Evolutionary conservation across 2,888 invertebrate species (phyloP), one percentile per base, ranked within the genome.

Genomic region (Volucella inanis): DNA sequence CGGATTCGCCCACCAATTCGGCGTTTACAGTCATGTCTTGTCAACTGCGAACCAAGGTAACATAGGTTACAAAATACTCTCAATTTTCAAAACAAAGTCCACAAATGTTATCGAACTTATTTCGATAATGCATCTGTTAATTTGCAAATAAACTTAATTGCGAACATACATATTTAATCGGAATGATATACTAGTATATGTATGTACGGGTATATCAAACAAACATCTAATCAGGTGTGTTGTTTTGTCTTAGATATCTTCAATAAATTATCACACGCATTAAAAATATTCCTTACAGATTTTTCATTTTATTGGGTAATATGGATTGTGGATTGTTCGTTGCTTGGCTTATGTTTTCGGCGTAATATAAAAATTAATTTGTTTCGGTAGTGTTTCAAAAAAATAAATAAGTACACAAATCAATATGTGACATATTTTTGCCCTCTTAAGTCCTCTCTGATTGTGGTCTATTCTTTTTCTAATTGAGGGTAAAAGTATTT

Each of bases 401-500:
- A 65, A 55, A 49, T 18, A 9, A 6, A 18, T 55, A 57, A 57
- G 50, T 31, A 14, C 41, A 2, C n/a, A 49, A 59, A 72, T 72
- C 71, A 61, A 61, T 72, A 49, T 41, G 50, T 72, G 68, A 38
- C 43, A 54, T 10, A 54, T n/a, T 45, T 38, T 45, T 6, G 31
- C 31, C 31, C 31, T 43, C 8, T 14, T 31, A n/a, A 14, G 22
- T 67, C 43, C 41, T n/a, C 52, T 22, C 41, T 39, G 39, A 39
- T 3, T 47, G 49, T 57, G 4, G 22, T 15, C 31, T 45, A 72
- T 72, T 50, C 52, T 72, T 50, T 8, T 41, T 14, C 41, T 61
- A 39, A 71, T 50, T 61, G 61, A 15, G 22, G 62, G 61, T 52
- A 72, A 18, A 43, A 50, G 50, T 52, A 61, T 31, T 57, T 45